phyloP scores from a whole-genome alignment of 2,888 invertebrate genomes.

The Nemotelus pantherinus region DNA sequence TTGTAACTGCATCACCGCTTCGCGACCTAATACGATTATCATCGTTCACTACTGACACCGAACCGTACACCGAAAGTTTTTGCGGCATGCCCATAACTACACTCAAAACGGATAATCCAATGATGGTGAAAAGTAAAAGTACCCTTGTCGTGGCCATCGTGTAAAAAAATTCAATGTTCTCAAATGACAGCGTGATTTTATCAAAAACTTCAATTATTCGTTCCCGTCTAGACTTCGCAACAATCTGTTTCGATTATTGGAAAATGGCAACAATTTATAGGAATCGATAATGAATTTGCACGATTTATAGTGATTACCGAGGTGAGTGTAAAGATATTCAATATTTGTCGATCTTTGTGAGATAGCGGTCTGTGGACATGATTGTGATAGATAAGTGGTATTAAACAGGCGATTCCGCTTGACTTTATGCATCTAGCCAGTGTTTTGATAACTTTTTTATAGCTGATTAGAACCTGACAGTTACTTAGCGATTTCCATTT shows the following conservation, averaged over 20 bases:
- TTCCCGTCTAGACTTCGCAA: too few relatives aligned
- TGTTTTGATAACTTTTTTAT: not conserved
- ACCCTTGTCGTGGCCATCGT: slow-evolving; percentile 21
- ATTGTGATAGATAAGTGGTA: slow-evolving; percentile 5
- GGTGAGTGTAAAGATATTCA: slow-evolving; percentile 11
- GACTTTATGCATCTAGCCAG: not conserved
- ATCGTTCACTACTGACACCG: not conserved
- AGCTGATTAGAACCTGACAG: too few relatives aligned
- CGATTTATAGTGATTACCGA: slow-evolving; percentile 20
- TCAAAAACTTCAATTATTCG: too few relatives aligned
- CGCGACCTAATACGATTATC: not conserved
- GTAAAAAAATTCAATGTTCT: not conserved
- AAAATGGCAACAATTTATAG: slow-evolving; percentile 4
- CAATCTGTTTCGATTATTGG: not conserved
- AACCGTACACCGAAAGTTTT: not conserved
- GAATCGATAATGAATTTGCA: slow-evolving; percentile 25
- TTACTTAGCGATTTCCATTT: too few relatives aligned
- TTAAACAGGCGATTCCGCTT: not conserved
- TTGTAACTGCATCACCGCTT: not conserved
- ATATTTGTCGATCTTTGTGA: slow-evolving; percentile 7
- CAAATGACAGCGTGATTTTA: too few relatives aligned
- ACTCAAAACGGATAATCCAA: not conserved
- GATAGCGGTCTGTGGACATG: slow-evolving; percentile 25
- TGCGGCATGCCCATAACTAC: not conserved
- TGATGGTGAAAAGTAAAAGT: not conserved